phyloP scores from a whole-genome alignment of 2,797 vertebrate genomes.

The Epinephelus malabaricus region DNA sequence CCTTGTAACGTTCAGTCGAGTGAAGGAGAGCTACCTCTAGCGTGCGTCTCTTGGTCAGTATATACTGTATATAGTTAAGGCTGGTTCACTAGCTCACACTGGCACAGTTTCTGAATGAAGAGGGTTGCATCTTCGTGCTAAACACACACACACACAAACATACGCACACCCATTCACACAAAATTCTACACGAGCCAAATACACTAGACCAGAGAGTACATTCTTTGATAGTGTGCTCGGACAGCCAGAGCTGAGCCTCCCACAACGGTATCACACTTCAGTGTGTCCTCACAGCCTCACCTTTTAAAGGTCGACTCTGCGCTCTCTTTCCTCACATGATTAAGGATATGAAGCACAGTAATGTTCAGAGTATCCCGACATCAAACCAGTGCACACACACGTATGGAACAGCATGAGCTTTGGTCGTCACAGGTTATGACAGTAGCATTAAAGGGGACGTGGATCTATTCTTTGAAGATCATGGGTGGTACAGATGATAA shows the following conservation, averaged over 20 bases:
- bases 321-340: conserved; percentile 48
- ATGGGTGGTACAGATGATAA: conserved; percentile 17
- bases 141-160: conserved; percentile 57
- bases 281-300: conserved; percentile 30
- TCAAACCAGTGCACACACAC: conserved; percentile 32
- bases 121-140: conserved; percentile 83
- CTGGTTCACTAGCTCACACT: conserved; percentile 92
- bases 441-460: conserved; percentile 69
- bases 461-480: conserved; percentile 40
- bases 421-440: conserved; percentile 72
- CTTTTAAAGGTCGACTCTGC: conserved; percentile 34
- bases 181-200: conserved; percentile 61
- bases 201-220: conserved; percentile 75
- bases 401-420: conserved; percentile 71
- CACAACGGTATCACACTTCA: conserved; percentile 22
- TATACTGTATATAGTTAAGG: conserved; percentile 87
- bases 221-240: conserved; percentile 71
- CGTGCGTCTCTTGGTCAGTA: conserved; percentile 80
- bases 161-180: conserved; percentile 21
- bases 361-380: conserved; percentile 32
- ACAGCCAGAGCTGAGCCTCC: conserved; percentile 41
- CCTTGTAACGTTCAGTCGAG: conserved; percentile 66
- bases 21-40: conserved; percentile 71
- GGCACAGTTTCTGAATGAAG: conserved; percentile 90
- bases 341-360: conserved; percentile 56